Base-by-base conservation (phyloP, 2,797 vertebrate genomes). In the Urosaurus nigricauda region DNA sequence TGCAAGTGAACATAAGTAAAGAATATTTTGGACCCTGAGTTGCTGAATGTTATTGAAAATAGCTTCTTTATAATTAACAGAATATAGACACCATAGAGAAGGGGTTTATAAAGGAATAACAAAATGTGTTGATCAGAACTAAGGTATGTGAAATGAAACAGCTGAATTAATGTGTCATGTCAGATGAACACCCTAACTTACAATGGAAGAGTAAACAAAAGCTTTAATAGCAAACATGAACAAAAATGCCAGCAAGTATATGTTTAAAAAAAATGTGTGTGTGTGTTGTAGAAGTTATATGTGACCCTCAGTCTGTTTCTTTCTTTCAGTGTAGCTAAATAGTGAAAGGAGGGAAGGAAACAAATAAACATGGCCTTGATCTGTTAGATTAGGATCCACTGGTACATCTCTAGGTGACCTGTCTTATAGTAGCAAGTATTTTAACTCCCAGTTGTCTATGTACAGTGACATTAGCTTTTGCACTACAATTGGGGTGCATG, bases 71-170 rank as follows among this genome's bases (percentile, higher is more conserved):
- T 80, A 35, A 21, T 40, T 83, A 47, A 83, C 11, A 37, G 60
- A 68, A 43, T 73, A 17, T 6, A 73, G 65, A 12, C 9, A 40
- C 9, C 37, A 29, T 68, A 68, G 60, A 32, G n/a, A 65, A 1
- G 7, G 58, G 8, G 65, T 83, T 68, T 47, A 8, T 11, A 43
- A 40, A 40, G 21, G 37, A 68, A 43, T 40, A 68, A 68, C 63
- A 43, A 65, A 37, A 9, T 68, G 2, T 29, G 47, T 68, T 83
- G 37, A 83, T 83, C 47, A 70, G 60, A 70, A 70, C 32, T 68
- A 65, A 29, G 47, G 47, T 26, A 8, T 32, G 14, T 65, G 58
- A 83, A 83, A 83, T 82, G 35, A 83, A 83, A 83, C 43, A 83
- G 14, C 3, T 58, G 56, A 17, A 58, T 16, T 17, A 58, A 58